Evolutionary conservation across 2,113 vertebrate genomes (phyloP).

Genomic region (Thymallus thymallus): DNA sequence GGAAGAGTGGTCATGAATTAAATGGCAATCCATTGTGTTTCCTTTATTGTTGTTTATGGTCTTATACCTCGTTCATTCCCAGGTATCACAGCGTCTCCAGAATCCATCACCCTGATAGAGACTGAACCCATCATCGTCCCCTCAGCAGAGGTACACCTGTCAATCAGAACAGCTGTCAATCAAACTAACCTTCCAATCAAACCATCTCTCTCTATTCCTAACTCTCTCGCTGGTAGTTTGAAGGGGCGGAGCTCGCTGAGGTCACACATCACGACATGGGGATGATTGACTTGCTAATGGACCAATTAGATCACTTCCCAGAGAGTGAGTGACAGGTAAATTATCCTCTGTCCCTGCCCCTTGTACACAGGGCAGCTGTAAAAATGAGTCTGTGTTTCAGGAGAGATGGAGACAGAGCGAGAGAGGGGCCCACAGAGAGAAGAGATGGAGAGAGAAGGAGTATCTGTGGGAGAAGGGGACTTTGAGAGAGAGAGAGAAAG

Average conservation of each 20-base stretch:
- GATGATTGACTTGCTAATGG: constrained; percentile 74
- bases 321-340: constrained; percentile 52
- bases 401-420: constrained; percentile 17
- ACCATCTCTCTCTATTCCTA: background rate
- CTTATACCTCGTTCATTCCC: background rate
- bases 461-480: constrained; percentile 3
- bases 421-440: background rate
- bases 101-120: constrained; percentile 79
- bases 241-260: constrained; percentile 74
- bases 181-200: background rate
- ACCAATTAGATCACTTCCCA: constrained; percentile 66
- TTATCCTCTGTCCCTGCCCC: background rate
- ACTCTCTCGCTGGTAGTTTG: constrained; percentile 55
- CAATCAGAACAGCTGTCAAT: no score
- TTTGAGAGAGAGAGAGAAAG: background rate
- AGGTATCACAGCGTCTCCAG: constrained; percentile 67
- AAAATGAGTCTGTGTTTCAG: constrained; percentile 72
- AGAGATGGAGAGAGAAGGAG: constrained; percentile 22
- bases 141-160: constrained; percentile 63
- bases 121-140: constrained; percentile 58
- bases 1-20: background rate
- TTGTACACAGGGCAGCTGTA: background rate
- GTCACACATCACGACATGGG: constrained; percentile 49
- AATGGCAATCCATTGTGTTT: background rate
- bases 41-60: background rate